phyloP scores from a whole-genome alignment of 2,888 invertebrate species.

The Acanthococcus lagerstroemiae region DNA sequence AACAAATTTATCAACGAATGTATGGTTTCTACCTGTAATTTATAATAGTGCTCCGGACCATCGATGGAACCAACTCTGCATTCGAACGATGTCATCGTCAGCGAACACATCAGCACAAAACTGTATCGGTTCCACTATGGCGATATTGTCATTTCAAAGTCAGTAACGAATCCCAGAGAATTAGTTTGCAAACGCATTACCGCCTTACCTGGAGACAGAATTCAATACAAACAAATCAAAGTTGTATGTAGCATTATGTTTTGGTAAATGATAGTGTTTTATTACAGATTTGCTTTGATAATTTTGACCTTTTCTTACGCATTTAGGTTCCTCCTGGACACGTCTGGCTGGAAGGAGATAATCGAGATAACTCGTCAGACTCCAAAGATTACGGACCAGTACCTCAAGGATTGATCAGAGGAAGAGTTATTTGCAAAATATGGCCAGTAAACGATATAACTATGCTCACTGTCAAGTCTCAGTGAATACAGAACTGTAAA shows the following conservation, averaged over 20 bases:
- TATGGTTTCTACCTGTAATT: too few species aligned
- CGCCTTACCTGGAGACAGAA: constrained; percentile 65
- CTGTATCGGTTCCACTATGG: constrained; percentile 57
- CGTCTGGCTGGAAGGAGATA: constrained; percentile 90
- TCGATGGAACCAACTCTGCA: constrained; percentile 88
- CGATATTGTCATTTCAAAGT: constrained; percentile 74
- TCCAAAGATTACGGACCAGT: constrained; percentile 80
- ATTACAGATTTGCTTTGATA: background rate
- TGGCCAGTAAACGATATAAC: constrained; percentile 50
- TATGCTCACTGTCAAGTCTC: constrained; percentile 21
- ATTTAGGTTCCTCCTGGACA: constrained; percentile 67
- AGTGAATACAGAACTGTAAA: background rate
- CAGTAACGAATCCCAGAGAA: constrained; percentile 67
- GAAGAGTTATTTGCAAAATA: constrained; percentile 68
- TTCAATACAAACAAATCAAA: constrained; percentile 40
- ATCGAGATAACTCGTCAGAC: constrained; percentile 71
- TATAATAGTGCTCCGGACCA: constrained; percentile 71
- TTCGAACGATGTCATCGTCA: constrained; percentile 68
- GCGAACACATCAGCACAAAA: constrained; percentile 65
- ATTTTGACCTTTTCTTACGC: too few species aligned
- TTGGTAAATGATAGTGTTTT: background rate
- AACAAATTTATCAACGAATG: too few species aligned
- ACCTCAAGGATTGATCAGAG: constrained; percentile 70
- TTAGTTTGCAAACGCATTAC: constrained; percentile 77
- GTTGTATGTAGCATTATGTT: background rate